A percentile compares a stretch with the other conserved stretches of the same genome.
phyloP scores from a whole-genome alignment of 2,113 vertebrate genomes.

The Leucosticte australis region DNA sequence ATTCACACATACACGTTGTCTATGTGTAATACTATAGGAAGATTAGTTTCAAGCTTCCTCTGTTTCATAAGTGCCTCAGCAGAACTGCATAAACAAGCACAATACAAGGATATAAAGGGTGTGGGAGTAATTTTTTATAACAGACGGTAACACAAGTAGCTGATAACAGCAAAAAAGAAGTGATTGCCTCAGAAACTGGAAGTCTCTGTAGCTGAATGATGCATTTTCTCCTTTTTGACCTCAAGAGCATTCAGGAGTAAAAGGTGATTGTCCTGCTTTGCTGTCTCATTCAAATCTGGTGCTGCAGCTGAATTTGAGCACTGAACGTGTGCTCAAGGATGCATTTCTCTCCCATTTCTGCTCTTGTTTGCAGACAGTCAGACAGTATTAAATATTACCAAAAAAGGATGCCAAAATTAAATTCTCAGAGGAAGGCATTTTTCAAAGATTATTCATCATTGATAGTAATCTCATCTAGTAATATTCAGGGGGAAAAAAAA shows the following conservation, averaged over 20 bases:
- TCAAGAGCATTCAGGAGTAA: slow-evolving; percentile 41
- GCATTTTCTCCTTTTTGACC: slow-evolving; percentile 56
- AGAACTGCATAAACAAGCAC: slow-evolving; percentile 59
- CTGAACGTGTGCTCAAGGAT: fast-evolving
- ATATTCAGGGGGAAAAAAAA: background rate
- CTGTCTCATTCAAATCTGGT: slow-evolving; percentile 35
- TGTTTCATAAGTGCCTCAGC: background rate
- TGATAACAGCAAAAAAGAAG: slow-evolving; percentile 66
- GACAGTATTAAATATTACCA: background rate
- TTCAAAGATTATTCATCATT: background rate
- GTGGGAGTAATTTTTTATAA: background rate
- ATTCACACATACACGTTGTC: background rate
- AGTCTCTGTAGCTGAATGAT: slow-evolving; percentile 38
- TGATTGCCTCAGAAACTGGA: slow-evolving; percentile 44
- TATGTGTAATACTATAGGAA: background rate
- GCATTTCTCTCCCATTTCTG: background rate
- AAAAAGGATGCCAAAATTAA: background rate
- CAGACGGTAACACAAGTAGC: background rate
- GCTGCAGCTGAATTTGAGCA: slow-evolving; percentile 16
- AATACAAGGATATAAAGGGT: slow-evolving; percentile 40
- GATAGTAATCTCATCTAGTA: background rate
- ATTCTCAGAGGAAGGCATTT: background rate
- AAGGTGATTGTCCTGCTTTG: slow-evolving; percentile 39
- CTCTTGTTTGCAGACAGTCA: background rate
- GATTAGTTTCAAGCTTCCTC: background rate